A percentile compares a stretch with the other conserved stretches of the same genome.
Conservation (phyloP, 2,113 vertebrate species). For the Pseudopodoces humilis region DNA sequence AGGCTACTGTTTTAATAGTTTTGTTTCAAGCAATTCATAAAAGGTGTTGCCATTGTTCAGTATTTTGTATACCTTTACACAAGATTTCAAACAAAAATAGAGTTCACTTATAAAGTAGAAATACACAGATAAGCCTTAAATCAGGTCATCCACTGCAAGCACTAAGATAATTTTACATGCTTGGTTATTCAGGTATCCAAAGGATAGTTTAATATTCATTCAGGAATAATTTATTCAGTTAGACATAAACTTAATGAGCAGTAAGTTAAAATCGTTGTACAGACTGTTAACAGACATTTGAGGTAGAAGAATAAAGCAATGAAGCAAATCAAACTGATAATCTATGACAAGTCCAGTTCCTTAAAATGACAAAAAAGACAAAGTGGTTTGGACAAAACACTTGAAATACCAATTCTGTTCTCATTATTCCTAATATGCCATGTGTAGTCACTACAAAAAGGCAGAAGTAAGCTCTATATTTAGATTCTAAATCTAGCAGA, state of each 20-base stretch:
- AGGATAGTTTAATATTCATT: background rate
- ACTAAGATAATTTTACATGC: background rate
- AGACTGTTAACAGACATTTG: background rate
- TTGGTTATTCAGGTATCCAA: background rate
- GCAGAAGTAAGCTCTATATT: background rate
- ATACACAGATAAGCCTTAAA: background rate
- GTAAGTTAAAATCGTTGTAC: background rate
- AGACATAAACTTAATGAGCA: background rate
- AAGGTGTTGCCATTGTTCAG: background rate
- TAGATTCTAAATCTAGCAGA: background rate
- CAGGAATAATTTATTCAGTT: background rate
- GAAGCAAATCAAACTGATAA: background rate
- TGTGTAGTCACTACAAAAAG: background rate
- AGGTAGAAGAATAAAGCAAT: background rate
- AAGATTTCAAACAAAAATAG: background rate
- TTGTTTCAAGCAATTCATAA: background rate
- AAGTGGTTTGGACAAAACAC: background rate
- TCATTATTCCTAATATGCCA: rapidly evolving
- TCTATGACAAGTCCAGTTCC: background rate
- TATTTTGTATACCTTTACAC: background rate
- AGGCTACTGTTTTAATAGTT: background rate
- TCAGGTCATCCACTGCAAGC: background rate
- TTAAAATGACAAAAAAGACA: background rate
- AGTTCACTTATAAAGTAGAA: background rate
- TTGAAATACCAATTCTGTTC: background rate